Evolutionary conservation across 1,140 invertebrate genomes (phyloP), one percentile per base, ranked within the genome.

Genomic region (Pseudomyrmex cubaensis): DNA sequence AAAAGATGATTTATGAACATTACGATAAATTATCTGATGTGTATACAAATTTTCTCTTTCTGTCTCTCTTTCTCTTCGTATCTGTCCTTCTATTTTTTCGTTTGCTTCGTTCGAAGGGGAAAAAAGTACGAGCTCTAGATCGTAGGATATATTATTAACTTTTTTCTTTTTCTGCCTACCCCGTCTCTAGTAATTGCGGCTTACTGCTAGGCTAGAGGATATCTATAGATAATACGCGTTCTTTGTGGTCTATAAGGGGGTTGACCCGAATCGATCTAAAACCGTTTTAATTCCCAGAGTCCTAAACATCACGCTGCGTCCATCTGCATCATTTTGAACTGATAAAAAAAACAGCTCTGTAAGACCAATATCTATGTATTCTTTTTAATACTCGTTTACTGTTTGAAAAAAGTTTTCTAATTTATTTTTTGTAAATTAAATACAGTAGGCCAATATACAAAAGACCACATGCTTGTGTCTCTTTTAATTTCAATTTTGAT

Each of bases 211-310:
- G 35, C 52, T 69, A 80, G 66, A 13, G 12, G 57, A 50, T 80
- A 56, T 54, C 62, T 70, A 84, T 74, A 78, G 56, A 73, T 75
- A 72, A 80, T 74, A 76, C 52, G 35, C 72, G 66, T 63, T 72
- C 77, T 67, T 64, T 44, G 70, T 59, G 57, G 54, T 70, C 72
- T 87, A 66, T 82, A 87, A 80, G 78, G 57, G 64, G 70, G 67
- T 90, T 90, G 85, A 90, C 83, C 83, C 61, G 80, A 56, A 87
- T 90, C 86, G 85, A 90, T 89, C 50, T 80, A 62, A 54, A 82
- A 85, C 82, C 35, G 69, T 67, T 84, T 46, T 67, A 84, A 84
- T 84, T 74, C 48, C 22, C 46, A 44, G 46, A 48, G 74, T 63
- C 64, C 67, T 82, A 64, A 70, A 88, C 72, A 7, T 35, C 70